Conservation (phyloP, 35 echinoderm and acorn worm species). For the Anneissia japonica region DNA sequence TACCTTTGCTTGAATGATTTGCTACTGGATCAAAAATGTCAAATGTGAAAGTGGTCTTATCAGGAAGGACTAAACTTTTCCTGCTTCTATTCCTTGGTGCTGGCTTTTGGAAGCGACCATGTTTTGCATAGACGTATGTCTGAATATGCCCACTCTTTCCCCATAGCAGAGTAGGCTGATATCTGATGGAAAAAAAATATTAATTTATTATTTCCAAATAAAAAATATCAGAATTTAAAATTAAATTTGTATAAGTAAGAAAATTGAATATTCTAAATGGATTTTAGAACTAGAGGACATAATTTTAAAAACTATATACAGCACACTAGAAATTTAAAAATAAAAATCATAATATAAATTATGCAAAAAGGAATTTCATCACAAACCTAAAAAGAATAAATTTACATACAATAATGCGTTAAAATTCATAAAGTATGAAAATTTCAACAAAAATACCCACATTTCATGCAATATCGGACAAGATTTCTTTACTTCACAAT, state of each 20-base stretch:
- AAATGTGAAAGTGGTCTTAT: conserved; percentile 76
- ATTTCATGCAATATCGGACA: background rate
- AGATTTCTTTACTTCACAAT: background rate
- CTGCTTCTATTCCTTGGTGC: conserved; percentile 33
- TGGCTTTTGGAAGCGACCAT: conserved; percentile 73
- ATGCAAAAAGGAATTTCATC: too few species aligned
- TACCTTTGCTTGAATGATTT: conserved; percentile 64
- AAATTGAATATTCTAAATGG: too few species aligned
- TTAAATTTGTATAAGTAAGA: too few species aligned
- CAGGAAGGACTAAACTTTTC: conserved; percentile 45
- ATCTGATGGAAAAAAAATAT: conserved; percentile 45
- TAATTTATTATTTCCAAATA: too few species aligned
- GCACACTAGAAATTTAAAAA: too few species aligned
- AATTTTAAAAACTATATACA: too few species aligned
- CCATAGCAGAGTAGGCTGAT: conserved; percentile 81
- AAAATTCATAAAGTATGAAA: background rate
- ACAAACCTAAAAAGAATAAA: too few species aligned
- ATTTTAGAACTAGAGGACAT: too few species aligned
- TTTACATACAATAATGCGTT: too few species aligned
- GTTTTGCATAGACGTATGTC: conserved; percentile 75
- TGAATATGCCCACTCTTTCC: conserved; percentile 79
- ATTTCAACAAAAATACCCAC: background rate
- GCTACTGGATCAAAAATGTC: conserved; percentile 78
- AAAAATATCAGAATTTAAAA: too few species aligned
- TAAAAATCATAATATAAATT: too few species aligned